phyloP scores from a whole-genome alignment of 2,113 vertebrate species.

The Fregata magnificens region DNA sequence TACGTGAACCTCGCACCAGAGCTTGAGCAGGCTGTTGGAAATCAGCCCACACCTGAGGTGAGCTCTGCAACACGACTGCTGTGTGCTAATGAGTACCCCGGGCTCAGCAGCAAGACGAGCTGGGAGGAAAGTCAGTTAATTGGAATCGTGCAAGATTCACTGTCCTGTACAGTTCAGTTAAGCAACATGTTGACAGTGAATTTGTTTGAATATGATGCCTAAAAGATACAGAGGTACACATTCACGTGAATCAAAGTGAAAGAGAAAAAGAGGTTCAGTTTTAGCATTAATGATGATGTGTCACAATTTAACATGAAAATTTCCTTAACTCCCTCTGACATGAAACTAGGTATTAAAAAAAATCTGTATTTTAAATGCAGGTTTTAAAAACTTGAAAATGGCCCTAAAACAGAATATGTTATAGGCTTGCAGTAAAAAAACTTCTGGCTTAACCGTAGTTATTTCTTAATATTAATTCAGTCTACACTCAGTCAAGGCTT shows the following conservation, averaged over 20 bases:
- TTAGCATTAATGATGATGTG: not conserved
- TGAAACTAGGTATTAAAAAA: not conserved
- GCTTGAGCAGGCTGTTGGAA: not conserved
- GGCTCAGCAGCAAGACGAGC: not conserved
- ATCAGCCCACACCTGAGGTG: not conserved
- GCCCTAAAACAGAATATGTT: not conserved
- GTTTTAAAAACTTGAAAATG: not conserved
- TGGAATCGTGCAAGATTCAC: not conserved
- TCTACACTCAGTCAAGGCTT: not conserved
- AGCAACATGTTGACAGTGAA: not conserved
- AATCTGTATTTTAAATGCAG: not conserved
- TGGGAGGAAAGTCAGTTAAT: not conserved
- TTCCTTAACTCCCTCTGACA: not conserved
- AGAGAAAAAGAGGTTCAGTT: not conserved
- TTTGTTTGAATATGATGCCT: not conserved
- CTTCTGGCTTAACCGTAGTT: not conserved
- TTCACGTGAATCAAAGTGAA: not conserved
- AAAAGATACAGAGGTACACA: not conserved
- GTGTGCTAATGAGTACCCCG: not conserved
- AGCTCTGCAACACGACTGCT: not conserved
- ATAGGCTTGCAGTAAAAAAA: not conserved
- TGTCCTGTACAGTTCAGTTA: not conserved
- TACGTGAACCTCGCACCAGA: rapidly evolving
- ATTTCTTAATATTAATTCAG: not conserved
- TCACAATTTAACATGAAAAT: not conserved